Percentiles rank a stretch among this genome's conserved stretches.
Evolutionary conservation across 2,797 vertebrate genomes (phyloP).

Genomic region (Bradypus variegatus): DNA sequence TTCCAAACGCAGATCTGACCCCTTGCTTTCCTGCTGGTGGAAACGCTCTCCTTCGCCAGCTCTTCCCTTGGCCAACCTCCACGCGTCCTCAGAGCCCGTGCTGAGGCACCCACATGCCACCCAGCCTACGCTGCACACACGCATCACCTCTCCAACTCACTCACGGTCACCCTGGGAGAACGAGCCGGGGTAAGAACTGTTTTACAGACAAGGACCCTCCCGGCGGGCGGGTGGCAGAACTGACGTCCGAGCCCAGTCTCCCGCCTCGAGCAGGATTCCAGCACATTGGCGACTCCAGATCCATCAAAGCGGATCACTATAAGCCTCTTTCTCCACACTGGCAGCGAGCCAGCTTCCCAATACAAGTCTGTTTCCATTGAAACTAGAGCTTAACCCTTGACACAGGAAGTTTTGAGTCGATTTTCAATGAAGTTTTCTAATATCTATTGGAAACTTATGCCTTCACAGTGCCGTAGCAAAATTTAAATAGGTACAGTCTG

Average conservation of each 20-base stretch:
- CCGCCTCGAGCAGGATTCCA: neutral
- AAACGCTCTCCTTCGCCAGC: neutral
- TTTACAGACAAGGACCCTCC: neutral
- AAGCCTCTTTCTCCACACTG: neutral
- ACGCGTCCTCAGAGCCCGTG: no score
- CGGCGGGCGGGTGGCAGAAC: neutral
- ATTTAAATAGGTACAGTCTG: no score
- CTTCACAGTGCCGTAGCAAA: neutral
- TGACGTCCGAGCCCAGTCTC: no score
- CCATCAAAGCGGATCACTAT: accelerated
- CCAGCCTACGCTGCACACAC: neutral
- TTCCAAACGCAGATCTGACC: neutral
- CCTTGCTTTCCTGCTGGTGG: neutral
- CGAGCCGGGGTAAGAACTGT: accelerated
- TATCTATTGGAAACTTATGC: neutral
- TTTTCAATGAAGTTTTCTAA: neutral
- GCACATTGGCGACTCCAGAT: neutral
- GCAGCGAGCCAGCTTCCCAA: neutral
- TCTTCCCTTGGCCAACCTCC: neutral
- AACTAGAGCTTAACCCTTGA: neutral
- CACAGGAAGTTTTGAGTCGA: no score
- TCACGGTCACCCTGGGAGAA: neutral
- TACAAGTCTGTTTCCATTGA: neutral
- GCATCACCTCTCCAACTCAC: neutral
- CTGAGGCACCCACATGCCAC: neutral